Evolutionary conservation across 2,888 invertebrate genomes (phyloP).

Genomic region (Watsonalla binaria): DNA sequence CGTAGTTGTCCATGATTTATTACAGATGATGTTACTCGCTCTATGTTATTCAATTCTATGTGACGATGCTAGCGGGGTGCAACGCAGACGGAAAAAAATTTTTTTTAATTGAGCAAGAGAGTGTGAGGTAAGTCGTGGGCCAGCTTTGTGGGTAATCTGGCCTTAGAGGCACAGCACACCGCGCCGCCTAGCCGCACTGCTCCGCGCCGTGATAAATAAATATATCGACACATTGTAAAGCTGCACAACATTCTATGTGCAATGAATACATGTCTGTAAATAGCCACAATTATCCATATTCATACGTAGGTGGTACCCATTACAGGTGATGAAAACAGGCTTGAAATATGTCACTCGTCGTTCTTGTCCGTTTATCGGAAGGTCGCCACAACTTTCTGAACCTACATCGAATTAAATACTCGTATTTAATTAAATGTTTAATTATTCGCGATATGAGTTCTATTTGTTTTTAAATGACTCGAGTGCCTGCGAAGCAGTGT

Average conservation of each 20-base stretch:
- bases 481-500: too few relatives aligned
- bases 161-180: slow-evolving; percentile 18
- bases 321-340: too few relatives aligned
- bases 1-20: not conserved
- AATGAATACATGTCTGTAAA: not conserved
- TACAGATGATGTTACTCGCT: not conserved
- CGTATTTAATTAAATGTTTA: too few relatives aligned
- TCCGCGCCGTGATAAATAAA: slow-evolving; percentile 7
- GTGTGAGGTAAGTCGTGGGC: slow-evolving; percentile 47
- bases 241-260: not conserved
- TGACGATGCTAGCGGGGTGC: slow-evolving; percentile 19
- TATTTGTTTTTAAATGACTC: too few relatives aligned
- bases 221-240: too few relatives aligned
- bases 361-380: too few relatives aligned
- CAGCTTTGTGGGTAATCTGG: slow-evolving; percentile 33
- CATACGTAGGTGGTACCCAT: too few relatives aligned
- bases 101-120: slow-evolving; percentile 40
- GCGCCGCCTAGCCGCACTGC: slow-evolving; percentile 20
- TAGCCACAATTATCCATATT: not conserved
- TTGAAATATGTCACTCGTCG: too few relatives aligned
- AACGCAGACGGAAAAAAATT: slow-evolving; percentile 49
- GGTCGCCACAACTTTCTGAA: too few relatives aligned
- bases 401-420: too few relatives aligned
- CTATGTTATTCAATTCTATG: slow-evolving; percentile 14
- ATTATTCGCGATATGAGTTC: too few relatives aligned